Conservation (phyloP, 2,113 vertebrate genomes). For the Tachysurus vachellii region DNA sequence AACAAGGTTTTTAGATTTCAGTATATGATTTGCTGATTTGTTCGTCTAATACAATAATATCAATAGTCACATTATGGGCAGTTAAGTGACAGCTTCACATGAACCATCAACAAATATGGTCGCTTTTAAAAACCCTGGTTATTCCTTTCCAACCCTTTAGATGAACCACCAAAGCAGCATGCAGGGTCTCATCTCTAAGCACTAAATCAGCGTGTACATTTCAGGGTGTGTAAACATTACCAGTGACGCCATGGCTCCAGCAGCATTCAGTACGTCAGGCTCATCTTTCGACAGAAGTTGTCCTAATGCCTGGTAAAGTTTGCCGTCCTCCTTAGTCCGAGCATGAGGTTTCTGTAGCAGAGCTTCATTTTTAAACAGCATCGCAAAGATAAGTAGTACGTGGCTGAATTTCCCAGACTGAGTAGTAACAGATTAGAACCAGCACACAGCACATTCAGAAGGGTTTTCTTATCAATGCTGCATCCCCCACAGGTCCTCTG, state of each 20-base stretch:
- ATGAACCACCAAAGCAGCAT: background rate
- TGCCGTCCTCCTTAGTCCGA: background rate
- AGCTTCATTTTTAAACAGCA: slow-evolving; percentile 54
- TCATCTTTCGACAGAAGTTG: slow-evolving; percentile 56
- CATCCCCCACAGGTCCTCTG: background rate
- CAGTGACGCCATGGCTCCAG: slow-evolving; percentile 59
- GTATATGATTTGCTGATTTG: background rate
- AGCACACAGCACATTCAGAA: slow-evolving; percentile 6
- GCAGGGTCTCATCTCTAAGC: background rate
- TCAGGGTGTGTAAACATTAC: slow-evolving; percentile 34
- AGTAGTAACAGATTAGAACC: background rate
- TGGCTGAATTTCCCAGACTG: slow-evolving; percentile 57
- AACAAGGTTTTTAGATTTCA: background rate
- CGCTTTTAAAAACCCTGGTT: background rate
- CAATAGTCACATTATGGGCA: too few species aligned
- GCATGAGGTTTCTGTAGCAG: slow-evolving; percentile 44
- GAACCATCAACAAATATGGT: background rate
- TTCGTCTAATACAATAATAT: background rate
- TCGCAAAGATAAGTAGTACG: slow-evolving; percentile 52
- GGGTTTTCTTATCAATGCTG: background rate
- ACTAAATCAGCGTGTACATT: background rate
- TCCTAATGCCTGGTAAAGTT: slow-evolving; percentile 52
- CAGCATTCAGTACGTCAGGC: slow-evolving; percentile 58
- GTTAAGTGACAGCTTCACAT: too few species aligned
- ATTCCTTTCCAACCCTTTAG: background rate